Conservation (phyloP, 35 echinoderm and acorn worm genomes). For the Antedon bifida region DNA sequence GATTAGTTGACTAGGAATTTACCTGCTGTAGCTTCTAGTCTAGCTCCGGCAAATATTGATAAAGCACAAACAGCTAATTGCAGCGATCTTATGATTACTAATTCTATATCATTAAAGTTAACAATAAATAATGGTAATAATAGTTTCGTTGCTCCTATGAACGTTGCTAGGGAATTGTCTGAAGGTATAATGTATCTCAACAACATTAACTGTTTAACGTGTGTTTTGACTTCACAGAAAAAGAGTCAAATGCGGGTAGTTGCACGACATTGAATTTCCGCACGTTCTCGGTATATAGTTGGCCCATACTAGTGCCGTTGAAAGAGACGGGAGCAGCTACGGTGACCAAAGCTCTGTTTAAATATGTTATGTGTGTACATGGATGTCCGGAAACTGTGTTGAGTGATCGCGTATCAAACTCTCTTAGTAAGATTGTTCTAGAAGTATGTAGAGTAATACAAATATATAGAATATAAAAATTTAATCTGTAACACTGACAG, state of each 20-base stretch:
- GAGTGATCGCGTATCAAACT: slow-evolving; percentile 24
- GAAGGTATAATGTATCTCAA: neutral
- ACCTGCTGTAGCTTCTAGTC: too few relatives aligned
- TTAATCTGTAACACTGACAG: too few relatives aligned
- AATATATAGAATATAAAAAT: too few relatives aligned
- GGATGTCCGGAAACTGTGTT: slow-evolving; percentile 1
- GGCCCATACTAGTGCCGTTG: neutral
- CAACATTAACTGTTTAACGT: neutral
- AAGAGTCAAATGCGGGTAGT: neutral
- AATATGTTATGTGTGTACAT: neutral
- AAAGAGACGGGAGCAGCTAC: neutral
- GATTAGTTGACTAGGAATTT: neutral
- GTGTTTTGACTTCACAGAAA: neutral
- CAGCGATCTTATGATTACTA: neutral
- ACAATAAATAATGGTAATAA: neutral
- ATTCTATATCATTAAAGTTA: neutral
- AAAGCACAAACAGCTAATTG: neutral
- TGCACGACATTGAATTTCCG: neutral
- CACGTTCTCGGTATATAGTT: neutral
- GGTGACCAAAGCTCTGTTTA: neutral
- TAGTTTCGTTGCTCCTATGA: neutral
- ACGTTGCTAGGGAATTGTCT: neutral
- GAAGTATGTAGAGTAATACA: neutral
- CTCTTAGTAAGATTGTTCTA: slow-evolving; percentile 17
- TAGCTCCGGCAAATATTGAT: too few relatives aligned